These are phyloP conservation scores for Burhinus oedicnemus DNA, from an alignment of 2,113 vertebrate species.

Conservation along the genomic window DNA sequence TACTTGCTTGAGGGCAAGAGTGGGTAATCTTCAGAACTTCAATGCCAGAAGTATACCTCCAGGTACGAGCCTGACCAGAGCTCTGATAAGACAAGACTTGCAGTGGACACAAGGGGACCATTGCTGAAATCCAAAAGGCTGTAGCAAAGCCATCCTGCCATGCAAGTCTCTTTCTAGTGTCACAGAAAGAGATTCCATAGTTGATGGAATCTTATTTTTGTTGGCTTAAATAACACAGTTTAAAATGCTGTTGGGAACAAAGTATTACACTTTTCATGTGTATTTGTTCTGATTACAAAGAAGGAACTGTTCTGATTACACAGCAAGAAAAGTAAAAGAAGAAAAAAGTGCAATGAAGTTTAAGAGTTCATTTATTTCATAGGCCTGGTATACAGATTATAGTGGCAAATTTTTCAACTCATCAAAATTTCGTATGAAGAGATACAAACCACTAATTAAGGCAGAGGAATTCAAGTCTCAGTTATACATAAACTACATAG, in stretches of 20 bases:
- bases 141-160: not conserved
- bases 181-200: not conserved
- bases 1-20: not conserved
- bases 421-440: constrained; percentile 10
- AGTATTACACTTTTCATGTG: not conserved
- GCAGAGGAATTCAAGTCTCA: not conserved
- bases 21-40: not conserved
- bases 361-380: constrained; percentile 32
- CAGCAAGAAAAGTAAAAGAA: not conserved
- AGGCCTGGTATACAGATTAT: not conserved
- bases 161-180: not conserved
- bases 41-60: not conserved
- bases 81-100: not conserved
- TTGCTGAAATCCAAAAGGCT: not conserved
- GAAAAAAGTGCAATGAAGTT: constrained; percentile 1
- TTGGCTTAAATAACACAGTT: not conserved
- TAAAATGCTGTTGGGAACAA: not conserved
- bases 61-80: not conserved
- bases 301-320: not conserved
- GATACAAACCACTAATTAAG: constrained; percentile 3
- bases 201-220: not conserved
- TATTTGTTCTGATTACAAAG: not conserved
- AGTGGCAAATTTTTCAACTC: not conserved
- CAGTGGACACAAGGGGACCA: not conserved
- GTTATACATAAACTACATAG: not conserved